phyloP scores from a whole-genome alignment of 2,797 vertebrate species.

The Toxotes lorentzi region DNA sequence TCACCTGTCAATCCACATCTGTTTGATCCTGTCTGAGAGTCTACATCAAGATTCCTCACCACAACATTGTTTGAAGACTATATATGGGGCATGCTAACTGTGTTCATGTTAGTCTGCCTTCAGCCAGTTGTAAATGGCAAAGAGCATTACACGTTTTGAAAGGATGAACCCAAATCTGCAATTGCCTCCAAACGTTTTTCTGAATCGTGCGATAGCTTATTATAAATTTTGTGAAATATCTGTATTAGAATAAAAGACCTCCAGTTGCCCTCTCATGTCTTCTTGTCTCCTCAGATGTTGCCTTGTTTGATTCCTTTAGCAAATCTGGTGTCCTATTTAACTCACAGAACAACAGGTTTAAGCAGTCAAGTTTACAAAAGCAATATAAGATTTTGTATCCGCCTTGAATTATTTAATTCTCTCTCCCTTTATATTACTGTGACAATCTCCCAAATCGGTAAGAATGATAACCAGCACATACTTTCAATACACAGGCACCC shows the following conservation, averaged over 20 bases:
- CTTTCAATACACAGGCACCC: slow-evolving; percentile 12
- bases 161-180: slow-evolving; percentile 1
- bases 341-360: slow-evolving; percentile 27
- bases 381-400: slow-evolving; percentile 45
- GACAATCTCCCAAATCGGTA: slow-evolving; percentile 55
- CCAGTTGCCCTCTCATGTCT: slow-evolving; percentile 22
- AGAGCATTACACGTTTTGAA: slow-evolving; percentile 2
- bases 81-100: slow-evolving; percentile 8
- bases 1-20: slow-evolving; percentile 69
- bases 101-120: slow-evolving; percentile 14
- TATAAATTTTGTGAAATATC: slow-evolving; percentile 18
- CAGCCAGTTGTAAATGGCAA: background rate
- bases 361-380: slow-evolving; percentile 34
- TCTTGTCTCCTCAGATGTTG: slow-evolving; percentile 23
- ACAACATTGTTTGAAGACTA: slow-evolving; percentile 39
- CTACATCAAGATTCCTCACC: slow-evolving; percentile 44
- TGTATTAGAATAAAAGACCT: slow-evolving; percentile 34
- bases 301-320: slow-evolving; percentile 15
- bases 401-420: slow-evolving; percentile 45
- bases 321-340: slow-evolving; percentile 25
- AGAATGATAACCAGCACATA: slow-evolving; percentile 53
- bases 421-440: slow-evolving; percentile 41
- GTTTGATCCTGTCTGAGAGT: slow-evolving; percentile 67
- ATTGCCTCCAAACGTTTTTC: background rate
- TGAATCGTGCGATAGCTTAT: background rate